phyloP scores from a whole-genome alignment of 2,797 vertebrate species.

The Sebastes itinus region DNA sequence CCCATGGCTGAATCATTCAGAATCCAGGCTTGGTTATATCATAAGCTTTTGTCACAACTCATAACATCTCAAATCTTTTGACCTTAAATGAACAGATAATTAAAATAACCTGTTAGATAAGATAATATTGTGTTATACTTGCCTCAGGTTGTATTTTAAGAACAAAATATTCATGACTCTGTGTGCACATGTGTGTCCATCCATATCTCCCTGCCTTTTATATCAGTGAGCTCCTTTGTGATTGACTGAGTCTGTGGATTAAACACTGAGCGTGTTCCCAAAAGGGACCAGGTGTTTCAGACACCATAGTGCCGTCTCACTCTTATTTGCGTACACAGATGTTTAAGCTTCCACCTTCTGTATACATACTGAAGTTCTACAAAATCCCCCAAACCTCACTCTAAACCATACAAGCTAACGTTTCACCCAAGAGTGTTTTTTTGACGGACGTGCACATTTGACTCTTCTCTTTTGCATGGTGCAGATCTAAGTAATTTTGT shows the following conservation, averaged over 20 bases:
- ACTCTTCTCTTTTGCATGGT: constrained; percentile 32
- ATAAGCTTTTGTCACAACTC: neutral
- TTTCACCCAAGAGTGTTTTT: neutral
- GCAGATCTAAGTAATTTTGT: constrained; percentile 11
- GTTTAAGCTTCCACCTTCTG: constrained; percentile 71
- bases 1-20: constrained; percentile 14
- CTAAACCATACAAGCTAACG: constrained; percentile 9
- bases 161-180: constrained; percentile 17
- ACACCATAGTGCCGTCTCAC: constrained; percentile 31
- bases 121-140: neutral
- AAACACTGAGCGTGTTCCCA: constrained; percentile 28
- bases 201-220: neutral
- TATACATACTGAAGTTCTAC: constrained; percentile 44
- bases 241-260: constrained; percentile 45
- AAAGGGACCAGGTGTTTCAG: constrained; percentile 70
- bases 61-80: neutral
- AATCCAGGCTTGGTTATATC: neutral
- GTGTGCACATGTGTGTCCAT: constrained; percentile 18
- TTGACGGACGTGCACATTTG: constrained; percentile 11
- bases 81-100: neutral
- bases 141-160: constrained; percentile 6
- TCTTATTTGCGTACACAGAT: constrained; percentile 78
- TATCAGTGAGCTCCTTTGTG: constrained; percentile 2
- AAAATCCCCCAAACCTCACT: constrained; percentile 66
- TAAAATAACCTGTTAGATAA: neutral